phyloP scores from a whole-genome alignment of 2,113 vertebrate species.

The Pollimyrus isidori region DNA sequence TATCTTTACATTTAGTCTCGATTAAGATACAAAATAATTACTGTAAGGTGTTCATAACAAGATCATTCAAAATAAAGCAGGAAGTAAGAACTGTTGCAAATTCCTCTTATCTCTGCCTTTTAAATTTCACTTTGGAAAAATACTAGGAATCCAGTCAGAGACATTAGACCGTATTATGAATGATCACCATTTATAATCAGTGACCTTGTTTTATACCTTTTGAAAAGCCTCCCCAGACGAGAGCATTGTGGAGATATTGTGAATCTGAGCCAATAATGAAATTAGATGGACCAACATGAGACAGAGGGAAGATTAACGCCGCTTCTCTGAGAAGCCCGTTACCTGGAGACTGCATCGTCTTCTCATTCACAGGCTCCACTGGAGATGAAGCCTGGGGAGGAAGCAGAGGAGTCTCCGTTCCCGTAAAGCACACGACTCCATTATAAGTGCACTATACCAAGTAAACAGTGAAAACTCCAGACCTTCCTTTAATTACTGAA shows the following conservation, averaged over 20 bases:
- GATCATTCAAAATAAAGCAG: not conserved
- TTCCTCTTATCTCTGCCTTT: not conserved
- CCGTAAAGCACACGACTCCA: not conserved
- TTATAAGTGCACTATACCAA: not conserved
- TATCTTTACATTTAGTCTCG: not conserved
- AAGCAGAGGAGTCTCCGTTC: slow-evolving; percentile 12
- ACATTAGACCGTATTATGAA: not conserved
- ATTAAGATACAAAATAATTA: not conserved
- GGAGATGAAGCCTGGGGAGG: slow-evolving; percentile 49
- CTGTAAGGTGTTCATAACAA: not conserved
- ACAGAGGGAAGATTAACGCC: not conserved
- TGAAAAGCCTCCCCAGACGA: not conserved
- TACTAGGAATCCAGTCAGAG: not conserved
- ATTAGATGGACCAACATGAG: not conserved
- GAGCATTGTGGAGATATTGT: not conserved
- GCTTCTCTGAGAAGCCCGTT: slow-evolving; percentile 27
- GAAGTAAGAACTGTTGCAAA: not conserved
- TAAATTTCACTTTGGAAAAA: not conserved
- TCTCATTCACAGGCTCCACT: slow-evolving; percentile 31
- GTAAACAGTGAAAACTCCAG: not conserved
- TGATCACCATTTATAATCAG: not conserved
- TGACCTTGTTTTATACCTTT: not conserved
- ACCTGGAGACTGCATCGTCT: slow-evolving; percentile 64
- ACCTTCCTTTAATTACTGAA: not conserved
- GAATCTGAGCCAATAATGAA: not conserved